Evolutionary conservation across 2,797 vertebrate genomes (phyloP), one percentile per base, ranked within the genome.

Genomic region (Lindbergichthys nudifrons): DNA sequence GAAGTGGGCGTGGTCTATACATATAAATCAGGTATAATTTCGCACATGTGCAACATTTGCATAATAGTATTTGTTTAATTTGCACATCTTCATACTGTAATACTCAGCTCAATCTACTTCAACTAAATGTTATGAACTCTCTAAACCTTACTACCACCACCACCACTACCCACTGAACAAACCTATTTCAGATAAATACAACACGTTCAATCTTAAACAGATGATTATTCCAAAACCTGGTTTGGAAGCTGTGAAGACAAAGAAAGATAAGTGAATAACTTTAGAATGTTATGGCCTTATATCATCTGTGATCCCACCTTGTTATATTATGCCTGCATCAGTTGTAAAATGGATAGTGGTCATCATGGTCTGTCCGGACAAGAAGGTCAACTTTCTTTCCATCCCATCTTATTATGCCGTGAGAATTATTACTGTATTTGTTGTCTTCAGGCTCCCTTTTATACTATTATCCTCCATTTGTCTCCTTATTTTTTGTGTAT

Each of bases 351-450:
- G 60, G 51, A 73, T 70, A 21, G 70, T 70, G 67, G 56, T 73
- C 79, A 64, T 86, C 57, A 70, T 21, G 30, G 77, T 58, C 50
- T 79, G 76, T 77, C 78, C 79, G 70, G 63, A 53, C 26, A 21
- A 23, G 65, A 69, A 72, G 57, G 43, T 65, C 26, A 26, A 54
- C 59, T 59, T 56, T 78, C 41, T 75, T 81, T 57, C 58, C 68
- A 39, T 63, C 47, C 73, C 45, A 81, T 85, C 81, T 68, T 75
- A 80, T 74, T 72, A 67, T 75, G 67, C 72, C 80, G 67, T 51
- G 59, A 70, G 21, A 47, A 15, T 74, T 70, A 72, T 81, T 73
- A 71, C 70, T 82, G 65, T 77, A 60, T 79, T 70, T 77, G 50
- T 78, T 78, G 67, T 65, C 63, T 67, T 10, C 53, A 42, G 56